A percentile compares a stretch with the other conserved stretches of the same genome.
Conservation (phyloP, 1,140 invertebrate genomes). For the Psix sp. region DNA sequence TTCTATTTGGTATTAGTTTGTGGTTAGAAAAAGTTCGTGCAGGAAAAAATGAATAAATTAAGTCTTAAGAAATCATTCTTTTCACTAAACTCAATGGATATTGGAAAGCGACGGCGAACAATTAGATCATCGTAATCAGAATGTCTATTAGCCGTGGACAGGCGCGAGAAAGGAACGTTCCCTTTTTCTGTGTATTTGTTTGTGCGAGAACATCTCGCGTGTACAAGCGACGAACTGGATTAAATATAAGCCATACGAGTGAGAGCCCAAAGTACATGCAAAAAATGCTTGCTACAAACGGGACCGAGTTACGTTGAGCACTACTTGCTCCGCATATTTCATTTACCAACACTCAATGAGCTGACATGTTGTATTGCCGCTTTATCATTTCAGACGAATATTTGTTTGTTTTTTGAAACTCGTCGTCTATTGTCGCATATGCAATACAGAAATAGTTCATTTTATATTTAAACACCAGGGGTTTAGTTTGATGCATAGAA, state of each 20-base stretch:
- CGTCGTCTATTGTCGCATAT: not conserved
- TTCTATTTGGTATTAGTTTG: too few species aligned
- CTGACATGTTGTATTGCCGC: conserved; percentile 7
- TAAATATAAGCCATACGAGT: not conserved
- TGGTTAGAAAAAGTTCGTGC: not conserved
- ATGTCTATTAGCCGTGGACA: conserved; percentile 1
- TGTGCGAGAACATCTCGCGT: not conserved
- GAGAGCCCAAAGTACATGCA: conserved; percentile 15
- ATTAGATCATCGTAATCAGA: conserved; percentile 1
- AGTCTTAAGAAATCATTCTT: not conserved
- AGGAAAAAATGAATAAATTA: too few species aligned
- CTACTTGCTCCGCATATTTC: conserved; percentile 1
- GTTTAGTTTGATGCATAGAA: too few species aligned
- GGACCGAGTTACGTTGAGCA: conserved; percentile 13
- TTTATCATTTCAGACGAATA: conserved; percentile 29
- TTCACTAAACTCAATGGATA: conserved; percentile 1
- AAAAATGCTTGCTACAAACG: conserved; percentile 6
- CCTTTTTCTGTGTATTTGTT: not conserved
- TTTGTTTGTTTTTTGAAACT: conserved; percentile 25
- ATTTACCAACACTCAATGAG: conserved; percentile 19
- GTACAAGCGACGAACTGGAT: too few species aligned
- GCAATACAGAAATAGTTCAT: conserved; percentile 18
- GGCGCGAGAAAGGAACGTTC: not conserved
- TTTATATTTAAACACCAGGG: conserved; percentile 20
- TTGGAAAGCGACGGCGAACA: not conserved